Percentiles rank a stretch among this genome's conserved stretches.
These are phyloP conservation scores for Lagria hirta DNA, from an alignment of 2,888 invertebrate genomes.

Conservation along the genomic window DNA sequence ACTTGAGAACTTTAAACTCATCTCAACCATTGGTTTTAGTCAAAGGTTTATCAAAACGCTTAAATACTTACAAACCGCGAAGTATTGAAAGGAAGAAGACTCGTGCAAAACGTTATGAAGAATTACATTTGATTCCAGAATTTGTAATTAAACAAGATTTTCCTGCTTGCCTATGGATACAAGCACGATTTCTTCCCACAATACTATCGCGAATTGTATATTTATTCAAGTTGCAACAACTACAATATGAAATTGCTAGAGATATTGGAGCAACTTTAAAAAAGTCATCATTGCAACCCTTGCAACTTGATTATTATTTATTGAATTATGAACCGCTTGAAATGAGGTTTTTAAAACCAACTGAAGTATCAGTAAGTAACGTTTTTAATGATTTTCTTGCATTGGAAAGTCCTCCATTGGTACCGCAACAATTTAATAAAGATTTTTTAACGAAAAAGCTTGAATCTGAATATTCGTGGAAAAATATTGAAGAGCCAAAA, in stretches of 20 bases:
- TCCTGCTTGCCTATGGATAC: slow-evolving; percentile 79
- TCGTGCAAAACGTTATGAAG: slow-evolving; percentile 56
- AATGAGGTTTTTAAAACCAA: slow-evolving; percentile 25
- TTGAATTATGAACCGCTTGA: slow-evolving; percentile 36
- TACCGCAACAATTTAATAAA: slow-evolving; percentile 34
- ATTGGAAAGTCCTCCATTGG: slow-evolving; percentile 6
- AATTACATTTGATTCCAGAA: slow-evolving; percentile 79
- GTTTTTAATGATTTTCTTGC: slow-evolving; percentile 4
- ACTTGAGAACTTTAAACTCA: slow-evolving; percentile 62
- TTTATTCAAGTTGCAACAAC: slow-evolving; percentile 72
- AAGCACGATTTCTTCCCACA: slow-evolving; percentile 81
- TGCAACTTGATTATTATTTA: slow-evolving; percentile 44
- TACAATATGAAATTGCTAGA: slow-evolving; percentile 60
- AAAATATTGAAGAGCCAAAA: slow-evolving; percentile 62
- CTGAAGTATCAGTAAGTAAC: slow-evolving; percentile 6
- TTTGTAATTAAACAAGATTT: slow-evolving; percentile 73
- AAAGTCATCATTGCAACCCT: slow-evolving; percentile 40
- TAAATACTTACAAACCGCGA: slow-evolving; percentile 65
- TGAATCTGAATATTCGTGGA: slow-evolving; percentile 55
- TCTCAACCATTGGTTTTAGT: slow-evolving; percentile 82
- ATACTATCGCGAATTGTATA: slow-evolving; percentile 75
- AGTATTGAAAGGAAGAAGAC: slow-evolving; percentile 48
- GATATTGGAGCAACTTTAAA: slow-evolving; percentile 52
- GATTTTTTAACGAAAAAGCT: slow-evolving; percentile 54
- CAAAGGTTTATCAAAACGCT: slow-evolving; percentile 62